A percentile compares a stretch with the other conserved stretches of the same genome.
Conservation (phyloP, 2,797 vertebrate genomes). For the Macropus fuliginosus region DNA sequence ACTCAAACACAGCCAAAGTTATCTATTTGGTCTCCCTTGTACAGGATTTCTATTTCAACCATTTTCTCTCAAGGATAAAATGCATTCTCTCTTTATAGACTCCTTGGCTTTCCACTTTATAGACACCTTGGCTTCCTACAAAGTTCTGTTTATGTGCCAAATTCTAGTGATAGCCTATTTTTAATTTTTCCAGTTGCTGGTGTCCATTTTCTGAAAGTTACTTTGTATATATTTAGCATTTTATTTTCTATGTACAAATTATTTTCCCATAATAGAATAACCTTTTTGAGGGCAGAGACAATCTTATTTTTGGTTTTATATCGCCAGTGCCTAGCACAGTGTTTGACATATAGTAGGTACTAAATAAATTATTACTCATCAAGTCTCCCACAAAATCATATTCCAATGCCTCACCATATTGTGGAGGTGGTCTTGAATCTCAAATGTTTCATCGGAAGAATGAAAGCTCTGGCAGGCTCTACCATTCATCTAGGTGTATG, state of each 20-base stretch:
- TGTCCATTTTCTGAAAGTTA: not conserved
- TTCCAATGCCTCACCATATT: not conserved
- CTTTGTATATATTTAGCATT: not conserved
- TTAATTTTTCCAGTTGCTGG: not conserved
- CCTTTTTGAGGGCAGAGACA: not conserved
- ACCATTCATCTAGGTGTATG: not conserved
- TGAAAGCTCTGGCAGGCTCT: not conserved
- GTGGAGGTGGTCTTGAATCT: not conserved
- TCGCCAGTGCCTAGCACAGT: not conserved
- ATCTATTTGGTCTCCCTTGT: not conserved
- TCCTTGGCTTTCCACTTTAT: not conserved
- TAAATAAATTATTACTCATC: not conserved
- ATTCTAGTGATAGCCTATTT: not conserved
- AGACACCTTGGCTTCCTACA: not conserved
- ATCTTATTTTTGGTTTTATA: not conserved
- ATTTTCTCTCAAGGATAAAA: not conserved
- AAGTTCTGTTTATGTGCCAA: not conserved
- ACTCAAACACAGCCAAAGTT: not conserved
- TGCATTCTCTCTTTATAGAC: not conserved
- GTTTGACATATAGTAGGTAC: not conserved
- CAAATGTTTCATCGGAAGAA: not conserved
- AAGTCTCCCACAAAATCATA: not conserved
- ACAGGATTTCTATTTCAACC: not conserved
- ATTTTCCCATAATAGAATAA: not conserved
- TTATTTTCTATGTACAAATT: not conserved